phyloP scores from a whole-genome alignment of 2,888 invertebrate genomes.

The Glyphotaelius pellucidus region DNA sequence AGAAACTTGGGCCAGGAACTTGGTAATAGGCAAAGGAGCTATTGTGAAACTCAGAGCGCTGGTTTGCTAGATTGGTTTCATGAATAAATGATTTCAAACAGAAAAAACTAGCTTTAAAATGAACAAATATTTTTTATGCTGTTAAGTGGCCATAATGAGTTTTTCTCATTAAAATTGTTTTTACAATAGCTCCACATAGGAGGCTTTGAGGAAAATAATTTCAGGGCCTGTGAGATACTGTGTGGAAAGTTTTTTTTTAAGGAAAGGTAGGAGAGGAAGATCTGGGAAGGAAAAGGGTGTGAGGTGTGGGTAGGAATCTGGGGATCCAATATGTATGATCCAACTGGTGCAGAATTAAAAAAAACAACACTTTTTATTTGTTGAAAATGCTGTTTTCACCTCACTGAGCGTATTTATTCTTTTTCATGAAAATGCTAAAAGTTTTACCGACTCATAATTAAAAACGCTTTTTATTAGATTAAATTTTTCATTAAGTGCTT shows the following conservation, averaged over 20 bases:
- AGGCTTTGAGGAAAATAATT: too few species aligned
- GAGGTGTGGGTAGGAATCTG: too few species aligned
- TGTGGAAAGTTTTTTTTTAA: too few species aligned
- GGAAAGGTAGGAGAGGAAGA: too few species aligned
- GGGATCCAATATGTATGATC: too few species aligned
- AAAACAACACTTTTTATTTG: background rate
- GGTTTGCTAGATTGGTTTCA: background rate
- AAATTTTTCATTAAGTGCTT: background rate
- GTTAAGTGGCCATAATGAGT: background rate
- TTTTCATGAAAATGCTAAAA: background rate
- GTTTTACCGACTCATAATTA: background rate
- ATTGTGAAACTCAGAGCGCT: background rate
- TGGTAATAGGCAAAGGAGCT: background rate
- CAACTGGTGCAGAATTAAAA: background rate
- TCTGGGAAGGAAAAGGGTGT: too few species aligned
- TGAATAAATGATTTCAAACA: background rate
- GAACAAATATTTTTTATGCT: background rate
- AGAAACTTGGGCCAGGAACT: background rate
- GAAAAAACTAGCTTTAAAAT: background rate
- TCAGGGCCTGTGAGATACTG: too few species aligned
- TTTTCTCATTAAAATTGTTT: too few species aligned
- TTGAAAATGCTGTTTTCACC: too few species aligned
- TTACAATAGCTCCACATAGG: too few species aligned
- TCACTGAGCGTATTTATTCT: background rate
- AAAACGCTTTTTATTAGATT: background rate